Base-by-base conservation (phyloP, 2,888 invertebrate genomes). In the Allophyes oxyacanthae region DNA sequence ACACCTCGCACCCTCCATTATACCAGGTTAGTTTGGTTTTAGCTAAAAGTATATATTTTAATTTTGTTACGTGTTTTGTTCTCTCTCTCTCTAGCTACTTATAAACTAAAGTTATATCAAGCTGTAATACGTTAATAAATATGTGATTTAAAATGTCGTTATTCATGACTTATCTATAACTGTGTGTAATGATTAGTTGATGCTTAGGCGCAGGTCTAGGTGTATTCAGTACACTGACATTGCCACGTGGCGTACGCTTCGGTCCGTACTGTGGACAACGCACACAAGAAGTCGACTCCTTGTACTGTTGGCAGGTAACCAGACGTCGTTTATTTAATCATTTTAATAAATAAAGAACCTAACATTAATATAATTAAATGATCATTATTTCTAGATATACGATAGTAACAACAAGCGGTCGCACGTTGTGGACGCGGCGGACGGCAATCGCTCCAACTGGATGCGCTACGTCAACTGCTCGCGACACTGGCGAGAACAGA, bases 381-480 rank as follows among this genome's bases (percentile, higher is more conserved):
- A 6, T 37, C 6, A 20, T 10, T 9, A 30, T 6, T 3, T 8
- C 8, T 44, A 75, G 74, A 70, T 75, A 42, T 67, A 70, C 48
- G 58, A 55, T 2, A 42, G 56, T 11, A 32, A 61, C 2, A 55
- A 62, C 42, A 56, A 50, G 25, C 54, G 32, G 0, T 61, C 60
- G 4, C 75, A 82, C 53, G 79, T 82, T 13, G 66, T 95, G 25
- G 94, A 95, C 79, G 95, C 91, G 4, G 78, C 73, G 0, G 86
- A 95, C 59, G 77, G 86, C 2, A 67, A 79, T 30, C 75, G 75
- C 10, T 91, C 95, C 7, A 95, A 95, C 81, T 95, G 95, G 95
- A 90, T 95, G 94, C 87, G 95, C 9, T 95, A 90, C 71, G 94
- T 95, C 6, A 95, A 95, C 82, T 95, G 95, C 79, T 89, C 95